Evolutionary conservation across 1,140 invertebrate genomes (phyloP).

Genomic region (Cryptotermes secundus): DNA sequence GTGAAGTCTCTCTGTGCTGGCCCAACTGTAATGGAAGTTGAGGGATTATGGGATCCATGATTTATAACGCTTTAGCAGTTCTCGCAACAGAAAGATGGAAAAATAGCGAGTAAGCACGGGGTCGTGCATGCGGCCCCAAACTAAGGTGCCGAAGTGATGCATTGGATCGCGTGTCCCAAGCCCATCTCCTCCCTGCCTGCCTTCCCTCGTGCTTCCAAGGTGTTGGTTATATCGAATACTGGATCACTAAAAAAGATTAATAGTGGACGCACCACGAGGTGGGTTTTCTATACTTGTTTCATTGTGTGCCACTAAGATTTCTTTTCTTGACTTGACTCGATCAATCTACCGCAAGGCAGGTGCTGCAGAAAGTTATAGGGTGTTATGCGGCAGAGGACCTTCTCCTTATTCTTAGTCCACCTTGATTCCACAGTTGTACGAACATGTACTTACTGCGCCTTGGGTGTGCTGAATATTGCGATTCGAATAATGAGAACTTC

Average conservation of each 20-base stretch:
- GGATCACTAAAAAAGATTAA: slow-evolving; percentile 13
- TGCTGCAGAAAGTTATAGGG: background rate
- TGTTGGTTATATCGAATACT: slow-evolving; percentile 19
- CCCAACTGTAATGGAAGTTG: background rate
- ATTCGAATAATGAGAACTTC: no score
- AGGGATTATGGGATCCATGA: background rate
- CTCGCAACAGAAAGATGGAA: background rate
- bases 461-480: no score
- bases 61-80: background rate
- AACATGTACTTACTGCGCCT: no score
- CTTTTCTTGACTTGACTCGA: slow-evolving; percentile 16
- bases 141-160: slow-evolving; percentile 7
- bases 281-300: background rate
- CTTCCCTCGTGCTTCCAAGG: background rate
- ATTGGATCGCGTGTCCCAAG: background rate
- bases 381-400: background rate
- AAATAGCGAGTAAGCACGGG: no score
- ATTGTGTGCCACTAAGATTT: background rate
- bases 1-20: background rate
- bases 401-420: no score
- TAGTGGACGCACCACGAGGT: background rate
- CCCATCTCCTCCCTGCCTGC: background rate
- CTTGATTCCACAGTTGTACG: no score
- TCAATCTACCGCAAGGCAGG: background rate
- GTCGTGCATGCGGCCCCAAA: background rate